Evolutionary conservation across 1,140 invertebrate genomes (phyloP), one percentile per base, ranked within the genome.

Genomic region (Drosophila ironensis): DNA sequence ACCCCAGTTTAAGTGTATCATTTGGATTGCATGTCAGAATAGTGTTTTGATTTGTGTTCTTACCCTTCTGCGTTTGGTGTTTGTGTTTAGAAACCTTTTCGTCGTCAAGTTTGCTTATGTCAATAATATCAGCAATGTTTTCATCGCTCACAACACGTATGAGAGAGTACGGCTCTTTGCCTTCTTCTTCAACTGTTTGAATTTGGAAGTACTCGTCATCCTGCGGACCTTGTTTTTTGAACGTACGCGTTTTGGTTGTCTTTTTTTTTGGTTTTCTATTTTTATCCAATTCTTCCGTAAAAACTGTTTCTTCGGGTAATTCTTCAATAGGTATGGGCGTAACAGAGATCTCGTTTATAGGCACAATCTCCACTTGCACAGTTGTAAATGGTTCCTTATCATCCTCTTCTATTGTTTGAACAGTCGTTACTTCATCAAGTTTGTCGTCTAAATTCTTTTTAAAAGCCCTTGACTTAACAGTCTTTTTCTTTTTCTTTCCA

Each of bases 181-280:
- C 84, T 60, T 91, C 89, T 73, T 91, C 90, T 59, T 91, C 90
- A 14, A 91, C 51, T 11, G 90, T 90, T 60, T 80, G 69, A 50
- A 91, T 88, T 80, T 91, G 89, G 46, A 88, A 90, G 42, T 77
- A 84, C 75, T 91, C 76, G 4, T 88, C 82, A 14, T 89, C 75
- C 2, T 76, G 51, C 1, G 87, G 84, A 7, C 66, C 60, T 37
- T 84, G 78, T 41, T 88, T 91, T 52, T 89, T 90, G 17, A 87
- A 88, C 47, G 81, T 84, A 35, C 82, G 41, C 2, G 80, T 90
- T 76, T 90, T 89, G 0, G 89, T 87, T 8, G 70, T 81, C 76
- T 89, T 90, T 20, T 89, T 89, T 53, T 57, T 78, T 2, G 89
- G 87, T 47, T 87, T 90, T 22, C 90, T 88, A 45, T 88, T 76